Evolutionary conservation across 2,888 invertebrate species (phyloP), one percentile per base, ranked within the genome.

Genomic region (Hypomecis punctinalis): DNA sequence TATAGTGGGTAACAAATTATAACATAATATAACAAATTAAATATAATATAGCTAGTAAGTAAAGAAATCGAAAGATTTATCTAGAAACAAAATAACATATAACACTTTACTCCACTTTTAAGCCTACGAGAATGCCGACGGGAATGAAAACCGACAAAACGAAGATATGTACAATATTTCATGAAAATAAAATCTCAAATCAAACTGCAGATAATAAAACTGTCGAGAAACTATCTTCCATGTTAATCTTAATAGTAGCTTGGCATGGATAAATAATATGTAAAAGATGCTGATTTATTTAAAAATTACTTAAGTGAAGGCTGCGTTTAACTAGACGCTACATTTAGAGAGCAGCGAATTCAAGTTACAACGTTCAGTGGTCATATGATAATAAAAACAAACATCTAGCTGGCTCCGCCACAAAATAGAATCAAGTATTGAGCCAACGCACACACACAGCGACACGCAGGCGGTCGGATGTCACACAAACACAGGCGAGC

Each of bases 301-400:
- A 39, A 37, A 46, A 43, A 52, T 35, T 23, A 46, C 33, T 33
- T 13, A 8, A 39, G 42, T 42, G 6, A 59, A 0, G 47, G 23
- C 33, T 45, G 13, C 37, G 51, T 51, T 57, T 40, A 63, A 47
- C 61, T 71, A 73, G 81, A 79, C 72, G 47, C 56, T 61, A 43
- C 39, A 54, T 37, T 54, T 39, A 33, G 39, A 54, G 56, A 67
- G 58, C 9, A 46, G 45, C 48, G 48, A 57, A 60, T 61, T 65
- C 72, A 80, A 82, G 78, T 79, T 81, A 83, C 80, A 87, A 76
- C 81, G 85, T 82, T 84, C 83, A 80, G 82, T 84, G 84, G 87
- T 89, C 91, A 89, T 89, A 89, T 90, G 91, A 91, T 91, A 91
- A 92, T 92, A 92, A 92, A 92, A 92, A 92, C 92, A 93, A 92